Conservation (phyloP, 2,797 vertebrate species). For the Ceyx erithaca region DNA sequence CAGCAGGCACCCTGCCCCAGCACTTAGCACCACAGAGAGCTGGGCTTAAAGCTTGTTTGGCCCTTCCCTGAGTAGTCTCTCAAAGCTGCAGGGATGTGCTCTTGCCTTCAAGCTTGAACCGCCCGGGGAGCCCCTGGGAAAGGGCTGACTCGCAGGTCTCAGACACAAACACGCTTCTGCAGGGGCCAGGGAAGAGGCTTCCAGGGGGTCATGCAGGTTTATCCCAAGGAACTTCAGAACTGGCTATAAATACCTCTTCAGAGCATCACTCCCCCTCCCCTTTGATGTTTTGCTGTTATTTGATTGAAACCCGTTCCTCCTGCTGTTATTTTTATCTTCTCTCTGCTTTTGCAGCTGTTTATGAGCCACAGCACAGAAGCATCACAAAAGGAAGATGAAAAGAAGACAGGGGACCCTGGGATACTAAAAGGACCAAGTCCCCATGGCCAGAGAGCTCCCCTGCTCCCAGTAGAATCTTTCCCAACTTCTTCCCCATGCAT, state of each 20-base stretch:
- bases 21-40: not conserved
- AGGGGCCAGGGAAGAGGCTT: not conserved
- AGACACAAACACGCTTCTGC: not conserved
- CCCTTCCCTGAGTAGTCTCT: not conserved
- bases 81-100: not conserved
- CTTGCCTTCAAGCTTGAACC: not conserved
- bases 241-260: constrained; percentile 37
- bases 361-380: not conserved
- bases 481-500: not conserved
- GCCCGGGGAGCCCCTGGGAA: not conserved
- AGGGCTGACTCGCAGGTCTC: not conserved
- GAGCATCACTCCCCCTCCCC: constrained; percentile 28
- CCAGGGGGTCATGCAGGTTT: not conserved
- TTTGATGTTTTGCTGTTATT: constrained; percentile 57
- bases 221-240: not conserved
- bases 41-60: not conserved
- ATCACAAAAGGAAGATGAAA: not conserved
- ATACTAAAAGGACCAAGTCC: not conserved
- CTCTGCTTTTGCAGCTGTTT: not conserved
- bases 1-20: not conserved
- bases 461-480: not conserved
- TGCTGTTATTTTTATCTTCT: constrained; percentile 57
- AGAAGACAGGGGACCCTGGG: not conserved
- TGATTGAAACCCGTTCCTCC: constrained; percentile 32
- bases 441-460: fast-evolving